phyloP scores from a whole-genome alignment of 2,113 vertebrate genomes.

The Castor canadensis region DNA sequence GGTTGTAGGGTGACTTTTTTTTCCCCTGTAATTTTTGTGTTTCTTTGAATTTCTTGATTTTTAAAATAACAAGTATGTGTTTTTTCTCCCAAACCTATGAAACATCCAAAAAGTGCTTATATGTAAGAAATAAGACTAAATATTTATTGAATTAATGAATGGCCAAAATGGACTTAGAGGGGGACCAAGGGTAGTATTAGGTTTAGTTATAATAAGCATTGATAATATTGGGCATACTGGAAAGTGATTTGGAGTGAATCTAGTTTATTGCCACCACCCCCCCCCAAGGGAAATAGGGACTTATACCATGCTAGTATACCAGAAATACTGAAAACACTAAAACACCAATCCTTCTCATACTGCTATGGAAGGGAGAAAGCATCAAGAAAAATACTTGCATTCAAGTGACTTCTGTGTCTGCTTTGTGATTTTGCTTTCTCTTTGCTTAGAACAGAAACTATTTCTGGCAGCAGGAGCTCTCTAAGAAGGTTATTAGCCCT shows the following conservation, averaged over 20 bases:
- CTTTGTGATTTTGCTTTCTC: not conserved
- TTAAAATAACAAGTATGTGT: constrained; percentile 30
- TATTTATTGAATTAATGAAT: constrained; percentile 9
- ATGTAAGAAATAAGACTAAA: not conserved
- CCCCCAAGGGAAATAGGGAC: not conserved
- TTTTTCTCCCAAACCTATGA: not conserved
- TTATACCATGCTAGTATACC: not conserved
- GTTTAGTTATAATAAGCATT: constrained; percentile 7
- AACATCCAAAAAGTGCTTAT: not conserved
- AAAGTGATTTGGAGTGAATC: constrained; percentile 11
- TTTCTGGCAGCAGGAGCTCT: not conserved
- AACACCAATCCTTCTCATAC: not conserved
- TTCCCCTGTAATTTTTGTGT: not conserved
- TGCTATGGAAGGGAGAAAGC: not conserved
- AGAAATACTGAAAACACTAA: not conserved
- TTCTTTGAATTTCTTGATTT: constrained; percentile 40
- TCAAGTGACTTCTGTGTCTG: constrained; percentile 6
- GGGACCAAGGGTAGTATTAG: not conserved
- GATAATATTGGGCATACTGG: not conserved
- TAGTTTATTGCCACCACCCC: not conserved
- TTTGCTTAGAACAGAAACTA: not conserved
- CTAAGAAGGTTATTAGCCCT: not conserved
- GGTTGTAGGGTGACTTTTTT: not conserved
- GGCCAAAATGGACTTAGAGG: not conserved
- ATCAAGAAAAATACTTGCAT: constrained; percentile 45